Conservation (phyloP, 2,888 invertebrate species). For the Tetragonisca angustula region DNA sequence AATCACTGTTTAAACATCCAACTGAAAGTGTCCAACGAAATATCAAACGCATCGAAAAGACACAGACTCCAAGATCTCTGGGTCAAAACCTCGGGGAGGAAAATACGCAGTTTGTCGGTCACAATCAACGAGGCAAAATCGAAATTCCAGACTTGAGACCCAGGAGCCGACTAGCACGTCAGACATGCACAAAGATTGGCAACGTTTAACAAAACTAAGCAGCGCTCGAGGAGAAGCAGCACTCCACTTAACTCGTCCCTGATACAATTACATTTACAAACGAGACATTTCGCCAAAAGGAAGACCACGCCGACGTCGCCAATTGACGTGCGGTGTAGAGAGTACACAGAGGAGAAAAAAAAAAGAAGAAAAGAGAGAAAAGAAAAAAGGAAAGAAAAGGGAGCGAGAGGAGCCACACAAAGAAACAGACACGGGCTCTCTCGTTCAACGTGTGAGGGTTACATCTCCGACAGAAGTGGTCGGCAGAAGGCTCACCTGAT, state of each 20-base stretch:
- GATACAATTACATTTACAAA: slow-evolving; percentile 22
- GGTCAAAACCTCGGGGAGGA: too few relatives aligned
- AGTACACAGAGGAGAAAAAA: not conserved
- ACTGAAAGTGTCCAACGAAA: too few relatives aligned
- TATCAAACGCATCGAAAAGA: too few relatives aligned
- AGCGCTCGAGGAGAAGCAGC: not conserved
- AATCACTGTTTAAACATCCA: too few relatives aligned
- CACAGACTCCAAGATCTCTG: too few relatives aligned
- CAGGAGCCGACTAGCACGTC: not conserved
- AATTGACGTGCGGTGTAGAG: slow-evolving; percentile 35
- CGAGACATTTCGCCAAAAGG: slow-evolving; percentile 12
- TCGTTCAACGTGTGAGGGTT: slow-evolving; percentile 53
- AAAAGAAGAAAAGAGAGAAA: too few relatives aligned
- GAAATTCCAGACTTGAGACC: not conserved
- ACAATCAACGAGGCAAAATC: not conserved
- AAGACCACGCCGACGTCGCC: slow-evolving; percentile 22
- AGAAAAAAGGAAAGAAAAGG: not conserved
- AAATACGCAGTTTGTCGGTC: not conserved
- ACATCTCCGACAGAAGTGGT: slow-evolving; percentile 27
- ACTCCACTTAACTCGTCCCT: not conserved
- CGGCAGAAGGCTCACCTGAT: slow-evolving; percentile 70
- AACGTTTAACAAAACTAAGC: slow-evolving; percentile 4
- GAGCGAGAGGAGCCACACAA: slow-evolving; percentile 27
- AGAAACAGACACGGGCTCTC: slow-evolving; percentile 35
- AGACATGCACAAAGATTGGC: not conserved